A percentile compares a stretch with the other conserved stretches of the same genome.
Evolutionary conservation across 2,797 vertebrate genomes (phyloP).

Genomic region (Helostoma temminkii): DNA sequence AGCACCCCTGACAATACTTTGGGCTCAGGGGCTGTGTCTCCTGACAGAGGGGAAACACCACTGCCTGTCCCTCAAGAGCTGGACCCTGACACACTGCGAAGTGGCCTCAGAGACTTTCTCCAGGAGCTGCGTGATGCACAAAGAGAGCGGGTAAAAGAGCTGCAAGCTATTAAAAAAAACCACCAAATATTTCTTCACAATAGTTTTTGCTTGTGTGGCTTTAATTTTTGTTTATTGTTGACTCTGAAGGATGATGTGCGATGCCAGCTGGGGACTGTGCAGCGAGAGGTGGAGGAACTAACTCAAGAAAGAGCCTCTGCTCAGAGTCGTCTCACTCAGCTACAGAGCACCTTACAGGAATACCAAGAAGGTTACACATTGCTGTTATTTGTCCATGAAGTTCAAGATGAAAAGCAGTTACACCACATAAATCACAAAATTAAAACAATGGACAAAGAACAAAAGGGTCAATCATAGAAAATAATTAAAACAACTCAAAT

Average conservation of each 20-base stretch:
- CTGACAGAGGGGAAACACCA: slow-evolving; percentile 79
- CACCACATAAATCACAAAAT: no score
- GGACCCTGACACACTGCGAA: slow-evolving; percentile 88
- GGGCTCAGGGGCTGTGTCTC: slow-evolving; percentile 77
- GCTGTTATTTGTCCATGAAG: not conserved
- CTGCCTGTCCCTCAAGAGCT: slow-evolving; percentile 79
- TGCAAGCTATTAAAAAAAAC: no score
- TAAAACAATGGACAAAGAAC: no score
- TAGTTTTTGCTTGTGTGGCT: not conserved
- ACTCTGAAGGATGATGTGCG: slow-evolving; percentile 87
- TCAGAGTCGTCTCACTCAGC: slow-evolving; percentile 80
- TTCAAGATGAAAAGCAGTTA: no score
- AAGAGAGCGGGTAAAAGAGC: slow-evolving; percentile 85
- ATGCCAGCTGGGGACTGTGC: slow-evolving; percentile 80
- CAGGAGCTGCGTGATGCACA: slow-evolving; percentile 89
- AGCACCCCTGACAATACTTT: slow-evolving; percentile 83
- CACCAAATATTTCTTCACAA: not conserved
- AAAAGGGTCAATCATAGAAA: no score
- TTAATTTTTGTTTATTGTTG: slow-evolving; percentile 30
- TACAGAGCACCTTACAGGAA: slow-evolving; percentile 87
- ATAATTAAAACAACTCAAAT: no score
- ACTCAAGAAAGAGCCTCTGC: slow-evolving; percentile 82
- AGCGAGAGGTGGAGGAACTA: slow-evolving; percentile 85
- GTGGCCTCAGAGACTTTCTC: slow-evolving; percentile 90
- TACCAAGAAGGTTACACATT: slow-evolving; percentile 86